Evolutionary conservation across 2,888 invertebrate genomes (phyloP).

Genomic region (Galeopsomyia nigrocyanea): DNA sequence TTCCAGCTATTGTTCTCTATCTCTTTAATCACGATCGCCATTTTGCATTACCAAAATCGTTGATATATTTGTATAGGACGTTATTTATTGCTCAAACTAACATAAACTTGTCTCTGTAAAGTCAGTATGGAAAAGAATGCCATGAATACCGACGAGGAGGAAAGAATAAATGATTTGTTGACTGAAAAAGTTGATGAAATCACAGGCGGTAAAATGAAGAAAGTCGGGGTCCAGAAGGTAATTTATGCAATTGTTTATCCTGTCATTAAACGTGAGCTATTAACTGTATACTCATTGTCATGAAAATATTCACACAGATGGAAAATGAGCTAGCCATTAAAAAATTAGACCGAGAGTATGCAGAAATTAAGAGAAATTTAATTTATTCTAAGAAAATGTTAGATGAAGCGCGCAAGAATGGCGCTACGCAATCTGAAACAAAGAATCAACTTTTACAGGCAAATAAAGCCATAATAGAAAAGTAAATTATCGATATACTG

Average conservation of each 20-base stretch:
- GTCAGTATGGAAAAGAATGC: neutral
- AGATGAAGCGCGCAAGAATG: conserved; percentile 22
- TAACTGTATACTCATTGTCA: neutral
- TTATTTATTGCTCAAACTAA: too few species aligned
- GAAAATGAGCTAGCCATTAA: conserved; percentile 36
- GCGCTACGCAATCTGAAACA: conserved; percentile 14
- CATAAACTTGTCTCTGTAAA: too few species aligned
- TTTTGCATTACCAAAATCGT: too few species aligned
- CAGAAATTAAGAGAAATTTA: conserved; percentile 14
- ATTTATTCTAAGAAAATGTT: conserved; percentile 28
- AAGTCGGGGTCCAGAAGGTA: conserved; percentile 40
- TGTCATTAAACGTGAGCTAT: neutral
- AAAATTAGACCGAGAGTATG: conserved; percentile 31
- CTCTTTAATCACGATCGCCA: too few species aligned
- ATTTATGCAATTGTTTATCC: neutral
- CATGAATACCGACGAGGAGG: neutral
- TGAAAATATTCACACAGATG: conserved; percentile 21
- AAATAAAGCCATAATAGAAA: conserved; percentile 33
- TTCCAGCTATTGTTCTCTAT: too few species aligned
- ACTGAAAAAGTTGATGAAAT: conserved; percentile 37
- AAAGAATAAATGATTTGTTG: conserved; percentile 3
- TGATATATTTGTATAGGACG: too few species aligned
- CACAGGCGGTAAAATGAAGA: conserved; percentile 37
- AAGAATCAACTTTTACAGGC: conserved; percentile 32
- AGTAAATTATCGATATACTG: conserved; percentile 6